Evolutionary conservation across 2,797 vertebrate genomes (phyloP).

Genomic region (Sphenodon punctatus): DNA sequence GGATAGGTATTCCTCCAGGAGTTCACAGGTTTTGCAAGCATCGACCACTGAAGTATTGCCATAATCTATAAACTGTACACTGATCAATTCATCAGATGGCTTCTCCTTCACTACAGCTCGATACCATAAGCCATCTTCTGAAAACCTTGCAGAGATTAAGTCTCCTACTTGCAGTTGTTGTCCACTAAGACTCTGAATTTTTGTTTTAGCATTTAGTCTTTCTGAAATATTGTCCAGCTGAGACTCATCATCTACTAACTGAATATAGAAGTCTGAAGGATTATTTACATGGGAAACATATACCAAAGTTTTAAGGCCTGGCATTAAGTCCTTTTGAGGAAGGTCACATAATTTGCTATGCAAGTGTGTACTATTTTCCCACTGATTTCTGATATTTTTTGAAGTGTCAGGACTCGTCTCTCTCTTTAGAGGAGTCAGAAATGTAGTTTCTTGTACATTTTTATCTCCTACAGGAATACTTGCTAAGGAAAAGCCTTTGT

Average conservation of each 20-base stretch:
- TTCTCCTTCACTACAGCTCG: conserved; percentile 83
- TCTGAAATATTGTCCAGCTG: conserved; percentile 79
- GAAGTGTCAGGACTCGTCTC: neutral
- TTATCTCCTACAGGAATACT: neutral
- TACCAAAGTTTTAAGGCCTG: conserved; percentile 78
- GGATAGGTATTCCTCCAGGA: conserved; percentile 66
- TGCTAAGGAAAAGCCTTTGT: neutral
- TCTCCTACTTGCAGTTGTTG: conserved; percentile 77
- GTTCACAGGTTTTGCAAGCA: conserved; percentile 70
- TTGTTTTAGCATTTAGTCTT: conserved; percentile 77
- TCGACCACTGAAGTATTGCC: conserved; percentile 83
- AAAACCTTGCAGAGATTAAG: conserved; percentile 86
- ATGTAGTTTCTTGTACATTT: neutral
- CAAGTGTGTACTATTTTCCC: neutral
- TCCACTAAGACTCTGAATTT: conserved; percentile 26
- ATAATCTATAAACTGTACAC: conserved; percentile 91
- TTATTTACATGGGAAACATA: conserved; percentile 86
- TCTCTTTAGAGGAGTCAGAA: neutral
- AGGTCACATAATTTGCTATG: conserved; percentile 73
- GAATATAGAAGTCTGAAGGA: conserved; percentile 87
- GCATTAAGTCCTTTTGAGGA: conserved; percentile 73
- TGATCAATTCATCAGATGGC: conserved; percentile 34
- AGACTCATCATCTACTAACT: conserved; percentile 80
- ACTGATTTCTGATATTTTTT: neutral
- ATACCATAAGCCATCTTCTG: conserved; percentile 87